Conservation (phyloP, 2,888 invertebrate genomes). For the Dryococelus australis region DNA sequence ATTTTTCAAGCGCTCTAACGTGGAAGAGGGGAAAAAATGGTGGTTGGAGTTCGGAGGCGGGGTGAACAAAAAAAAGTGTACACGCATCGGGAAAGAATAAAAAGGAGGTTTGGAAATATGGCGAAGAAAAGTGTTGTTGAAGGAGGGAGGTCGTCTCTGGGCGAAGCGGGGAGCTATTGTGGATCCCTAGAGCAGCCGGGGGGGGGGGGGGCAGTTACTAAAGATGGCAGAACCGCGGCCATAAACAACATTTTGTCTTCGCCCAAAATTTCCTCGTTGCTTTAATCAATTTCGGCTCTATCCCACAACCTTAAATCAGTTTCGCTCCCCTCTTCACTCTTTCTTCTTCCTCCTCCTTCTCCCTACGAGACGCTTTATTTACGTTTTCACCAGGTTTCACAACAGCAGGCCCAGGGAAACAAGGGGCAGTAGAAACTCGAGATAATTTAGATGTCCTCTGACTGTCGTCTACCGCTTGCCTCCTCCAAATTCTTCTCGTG, state of each 20-base stretch:
- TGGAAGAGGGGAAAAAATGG: background rate
- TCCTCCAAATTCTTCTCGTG: background rate
- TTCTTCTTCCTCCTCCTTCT: background rate
- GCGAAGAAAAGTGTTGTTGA: background rate
- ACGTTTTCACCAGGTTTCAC: slow-evolving; percentile 2
- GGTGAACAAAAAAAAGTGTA: background rate
- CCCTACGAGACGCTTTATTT: background rate
- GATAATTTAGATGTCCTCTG: background rate
- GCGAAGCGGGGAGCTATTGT: background rate
- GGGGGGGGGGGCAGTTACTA: background rate
- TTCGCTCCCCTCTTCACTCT: background rate
- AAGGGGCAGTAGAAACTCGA: background rate
- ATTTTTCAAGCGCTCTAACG: background rate
- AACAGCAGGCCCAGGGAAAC: background rate
- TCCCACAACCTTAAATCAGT: slow-evolving; percentile 22
- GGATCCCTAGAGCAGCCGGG: too few relatives aligned
- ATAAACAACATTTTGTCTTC: slow-evolving; percentile 30
- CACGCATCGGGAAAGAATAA: background rate
- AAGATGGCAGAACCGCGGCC: slow-evolving; percentile 17
- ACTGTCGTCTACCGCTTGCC: background rate
- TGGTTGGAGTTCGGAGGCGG: background rate
- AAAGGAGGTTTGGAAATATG: background rate
- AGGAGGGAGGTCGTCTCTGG: background rate
- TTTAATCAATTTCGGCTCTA: slow-evolving; percentile 24
- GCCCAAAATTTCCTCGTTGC: slow-evolving; percentile 12